Evolutionary conservation across 2,888 invertebrate genomes (phyloP).

Genomic region (Sepioteuthis lessoniana): DNA sequence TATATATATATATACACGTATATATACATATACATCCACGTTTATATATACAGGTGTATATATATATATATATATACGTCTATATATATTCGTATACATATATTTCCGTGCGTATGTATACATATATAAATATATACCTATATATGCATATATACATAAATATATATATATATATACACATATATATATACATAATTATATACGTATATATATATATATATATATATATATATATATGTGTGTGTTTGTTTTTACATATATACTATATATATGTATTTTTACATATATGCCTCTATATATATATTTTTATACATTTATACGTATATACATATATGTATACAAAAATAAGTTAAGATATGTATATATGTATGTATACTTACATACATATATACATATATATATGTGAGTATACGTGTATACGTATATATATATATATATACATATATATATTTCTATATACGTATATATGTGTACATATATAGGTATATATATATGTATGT

Average conservation of each 20-base stretch:
- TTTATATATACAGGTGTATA: neutral
- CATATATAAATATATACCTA: too few relatives aligned
- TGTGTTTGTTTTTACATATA: too few relatives aligned
- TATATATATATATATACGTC: neutral
- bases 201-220: too few relatives aligned
- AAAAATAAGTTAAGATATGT: neutral
- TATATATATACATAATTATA: too few relatives aligned
- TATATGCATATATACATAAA: too few relatives aligned
- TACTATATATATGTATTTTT: too few relatives aligned
- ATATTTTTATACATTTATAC: neutral
- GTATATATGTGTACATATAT: neutral
- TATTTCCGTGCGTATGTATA: too few relatives aligned
- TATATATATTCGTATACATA: neutral
- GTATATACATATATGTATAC: neutral
- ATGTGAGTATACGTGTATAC: neutral
- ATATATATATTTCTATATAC: too few relatives aligned
- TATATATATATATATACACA: too few relatives aligned
- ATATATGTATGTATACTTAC: neutral
- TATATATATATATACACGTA: neutral
- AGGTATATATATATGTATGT: neutral
- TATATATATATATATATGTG: too few relatives aligned
- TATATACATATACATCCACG: neutral
- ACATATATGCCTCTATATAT: too few relatives aligned
- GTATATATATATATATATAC: conserved; percentile 15
- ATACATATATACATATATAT: neutral